phyloP scores from a whole-genome alignment of 1,140 invertebrate species.

The Asbolus verrucosus region DNA sequence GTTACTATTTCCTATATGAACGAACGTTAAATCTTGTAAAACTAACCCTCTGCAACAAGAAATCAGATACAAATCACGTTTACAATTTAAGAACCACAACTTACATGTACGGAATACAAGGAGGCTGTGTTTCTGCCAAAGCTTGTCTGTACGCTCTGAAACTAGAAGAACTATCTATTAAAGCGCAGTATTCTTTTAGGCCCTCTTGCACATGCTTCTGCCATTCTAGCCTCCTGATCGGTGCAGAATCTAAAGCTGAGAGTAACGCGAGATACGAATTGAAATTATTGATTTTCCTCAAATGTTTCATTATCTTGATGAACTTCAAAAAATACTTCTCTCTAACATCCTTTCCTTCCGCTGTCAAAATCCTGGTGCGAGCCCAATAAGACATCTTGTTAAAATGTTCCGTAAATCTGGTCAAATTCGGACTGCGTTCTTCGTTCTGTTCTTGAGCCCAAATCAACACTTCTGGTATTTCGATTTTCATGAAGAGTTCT shows the following conservation, averaged over 20 bases:
- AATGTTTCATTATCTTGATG: constrained; percentile 98
- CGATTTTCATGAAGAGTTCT: constrained; percentile 95
- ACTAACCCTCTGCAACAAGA: constrained; percentile 88
- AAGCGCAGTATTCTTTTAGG: constrained; percentile 91
- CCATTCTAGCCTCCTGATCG: constrained; percentile 95
- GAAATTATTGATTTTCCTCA: constrained; percentile 98
- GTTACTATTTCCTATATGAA: constrained; percentile 97
- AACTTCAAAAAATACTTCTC: constrained; percentile 97
- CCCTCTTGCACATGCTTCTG: constrained; percentile 92
- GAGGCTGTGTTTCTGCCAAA: constrained; percentile 92
- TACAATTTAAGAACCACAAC: constrained; percentile 63
- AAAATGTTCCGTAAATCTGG: constrained; percentile 98
- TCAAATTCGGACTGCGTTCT: constrained; percentile 95
- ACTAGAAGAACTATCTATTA: constrained; percentile 96
- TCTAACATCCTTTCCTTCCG: constrained; percentile 90
- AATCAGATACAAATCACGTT: background rate
- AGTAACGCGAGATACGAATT: constrained; percentile 97
- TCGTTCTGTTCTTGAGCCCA: constrained; percentile 98
- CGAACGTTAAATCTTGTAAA: constrained; percentile 98
- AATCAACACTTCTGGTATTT: constrained; percentile 95
- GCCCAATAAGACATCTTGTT: constrained; percentile 99
- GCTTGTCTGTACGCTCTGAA: constrained; percentile 96
- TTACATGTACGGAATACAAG: constrained; percentile 99
- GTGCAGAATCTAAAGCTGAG: constrained; percentile 96
- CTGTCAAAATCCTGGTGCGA: constrained; percentile 81